These are phyloP conservation scores for Halotydeus destructor DNA, from an alignment of 1,140 invertebrate genomes.

Conservation along the genomic window DNA sequence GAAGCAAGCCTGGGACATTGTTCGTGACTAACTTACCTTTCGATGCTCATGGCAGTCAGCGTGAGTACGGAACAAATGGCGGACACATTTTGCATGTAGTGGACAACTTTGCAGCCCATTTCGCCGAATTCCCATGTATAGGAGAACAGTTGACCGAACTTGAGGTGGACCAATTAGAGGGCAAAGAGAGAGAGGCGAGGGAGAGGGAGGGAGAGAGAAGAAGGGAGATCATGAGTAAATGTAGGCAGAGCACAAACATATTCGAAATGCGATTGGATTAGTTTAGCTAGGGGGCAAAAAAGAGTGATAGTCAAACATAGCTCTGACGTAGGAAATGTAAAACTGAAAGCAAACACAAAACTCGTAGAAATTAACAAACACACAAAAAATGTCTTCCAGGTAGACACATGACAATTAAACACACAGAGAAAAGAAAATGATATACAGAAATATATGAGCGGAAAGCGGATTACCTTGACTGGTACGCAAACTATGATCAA, in stretches of 20 bases:
- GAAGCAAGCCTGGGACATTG: neutral
- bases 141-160: constrained; percentile 49
- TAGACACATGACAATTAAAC: too few species aligned
- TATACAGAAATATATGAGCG: too few species aligned
- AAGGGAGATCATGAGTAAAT: too few species aligned
- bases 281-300: too few species aligned
- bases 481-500: constrained; percentile 49
- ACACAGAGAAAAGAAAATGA: too few species aligned
- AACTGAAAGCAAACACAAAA: too few species aligned
- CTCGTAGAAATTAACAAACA: too few species aligned
- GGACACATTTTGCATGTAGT: constrained; percentile 52
- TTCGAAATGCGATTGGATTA: neutral
- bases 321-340: too few species aligned
- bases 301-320: too few species aligned
- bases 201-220: too few species aligned
- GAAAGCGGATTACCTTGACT: constrained; percentile 38
- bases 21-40: constrained; percentile 33
- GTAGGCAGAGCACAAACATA: neutral
- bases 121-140: constrained; percentile 48
- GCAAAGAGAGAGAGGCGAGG: too few species aligned
- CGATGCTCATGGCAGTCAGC: constrained; percentile 50
- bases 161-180: constrained; percentile 26
- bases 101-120: constrained; percentile 45
- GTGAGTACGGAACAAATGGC: constrained; percentile 52
- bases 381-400: too few species aligned